Conservation (phyloP, 1,140 invertebrate genomes). For the Aphaenogaster rudis region DNA sequence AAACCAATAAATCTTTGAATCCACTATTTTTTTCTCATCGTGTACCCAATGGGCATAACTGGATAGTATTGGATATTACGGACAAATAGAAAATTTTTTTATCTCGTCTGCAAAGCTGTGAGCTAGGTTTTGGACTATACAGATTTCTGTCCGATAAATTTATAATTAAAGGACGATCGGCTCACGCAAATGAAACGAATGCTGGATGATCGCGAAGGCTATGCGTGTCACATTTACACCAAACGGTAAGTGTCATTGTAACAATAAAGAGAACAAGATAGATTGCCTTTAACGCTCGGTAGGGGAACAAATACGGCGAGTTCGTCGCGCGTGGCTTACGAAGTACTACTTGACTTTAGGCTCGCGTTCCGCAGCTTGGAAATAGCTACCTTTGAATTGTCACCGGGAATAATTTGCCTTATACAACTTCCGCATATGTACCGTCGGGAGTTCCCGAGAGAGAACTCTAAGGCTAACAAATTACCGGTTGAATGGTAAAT, state of each 20-base stretch:
- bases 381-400: constrained; percentile 45
- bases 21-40: background rate
- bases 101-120: background rate
- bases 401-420: constrained; percentile 24
- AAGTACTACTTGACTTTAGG: constrained; percentile 52
- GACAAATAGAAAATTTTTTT: background rate
- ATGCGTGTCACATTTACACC: constrained; percentile 31
- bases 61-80: background rate
- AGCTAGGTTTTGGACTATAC: background rate
- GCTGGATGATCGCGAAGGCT: background rate
- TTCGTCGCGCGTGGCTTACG: constrained; percentile 28
- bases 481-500: constrained; percentile 30
- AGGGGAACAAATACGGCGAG: constrained; percentile 36
- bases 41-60: background rate
- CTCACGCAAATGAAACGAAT: background rate
- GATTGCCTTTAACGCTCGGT: constrained; percentile 40
- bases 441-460: background rate
- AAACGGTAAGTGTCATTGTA: constrained; percentile 39
- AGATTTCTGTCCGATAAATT: background rate
- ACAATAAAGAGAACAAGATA: constrained; percentile 48
- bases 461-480: constrained; percentile 38
- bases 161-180: background rate
- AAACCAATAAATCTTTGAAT: constrained; percentile 1
- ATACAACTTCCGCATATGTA: constrained; percentile 27
- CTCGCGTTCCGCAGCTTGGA: background rate